A percentile compares a stretch with the other conserved stretches of the same genome.
Conservation (phyloP, 2,113 vertebrate species). For the Chrysochloris asiatica region DNA sequence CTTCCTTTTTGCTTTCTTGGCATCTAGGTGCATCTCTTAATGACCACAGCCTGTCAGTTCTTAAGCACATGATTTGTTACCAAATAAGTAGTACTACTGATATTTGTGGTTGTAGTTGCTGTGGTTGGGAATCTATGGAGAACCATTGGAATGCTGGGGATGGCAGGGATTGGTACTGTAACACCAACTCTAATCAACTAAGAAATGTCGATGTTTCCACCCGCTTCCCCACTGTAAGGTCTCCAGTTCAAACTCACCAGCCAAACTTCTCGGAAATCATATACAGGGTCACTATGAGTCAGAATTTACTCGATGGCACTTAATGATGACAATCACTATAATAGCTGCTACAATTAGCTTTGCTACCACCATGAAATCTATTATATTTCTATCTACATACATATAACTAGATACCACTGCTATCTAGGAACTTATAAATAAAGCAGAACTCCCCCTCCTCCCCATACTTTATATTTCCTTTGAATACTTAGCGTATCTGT, state of each 20-base stretch:
- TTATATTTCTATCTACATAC: not conserved
- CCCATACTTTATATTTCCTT: not conserved
- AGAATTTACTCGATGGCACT: no score
- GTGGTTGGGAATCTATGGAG: not conserved
- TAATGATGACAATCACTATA: no score
- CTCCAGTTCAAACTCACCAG: no score
- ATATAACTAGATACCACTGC: not conserved
- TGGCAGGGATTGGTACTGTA: not conserved
- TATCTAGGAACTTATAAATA: not conserved
- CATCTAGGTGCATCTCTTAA: constrained; percentile 7
- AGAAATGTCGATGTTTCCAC: not conserved
- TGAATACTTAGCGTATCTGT: constrained; percentile 20
- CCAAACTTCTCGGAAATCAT: no score
- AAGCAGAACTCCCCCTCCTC: not conserved
- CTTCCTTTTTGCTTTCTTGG: constrained; percentile 28
- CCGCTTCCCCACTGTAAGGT: not conserved
- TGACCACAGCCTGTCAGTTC: not conserved
- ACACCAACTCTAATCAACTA: not conserved
- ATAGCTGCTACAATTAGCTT: not conserved
- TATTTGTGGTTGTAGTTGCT: constrained; percentile 17
- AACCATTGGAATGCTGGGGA: not conserved
- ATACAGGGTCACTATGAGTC: no score
- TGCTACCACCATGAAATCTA: not conserved
- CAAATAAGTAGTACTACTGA: not conserved
- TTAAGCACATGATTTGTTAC: constrained; percentile 47